These are phyloP conservation scores for Neotoma lepida DNA, from an alignment of 2,113 vertebrate species.

Conservation along the genomic window DNA sequence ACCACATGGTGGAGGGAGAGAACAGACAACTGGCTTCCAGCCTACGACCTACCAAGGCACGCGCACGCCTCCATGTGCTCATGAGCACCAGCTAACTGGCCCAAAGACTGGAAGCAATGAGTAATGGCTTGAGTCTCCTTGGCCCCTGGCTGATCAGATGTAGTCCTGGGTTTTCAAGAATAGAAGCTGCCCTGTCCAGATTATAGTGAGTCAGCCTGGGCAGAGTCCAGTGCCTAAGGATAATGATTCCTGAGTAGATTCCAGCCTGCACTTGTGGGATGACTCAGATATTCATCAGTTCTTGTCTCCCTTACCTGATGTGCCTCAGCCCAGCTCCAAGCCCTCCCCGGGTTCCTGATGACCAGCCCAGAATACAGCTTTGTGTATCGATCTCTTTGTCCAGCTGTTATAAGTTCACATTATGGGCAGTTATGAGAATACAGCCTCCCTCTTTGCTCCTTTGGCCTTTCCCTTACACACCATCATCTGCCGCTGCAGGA, in stretches of 20 bases:
- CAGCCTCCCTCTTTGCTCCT: background rate
- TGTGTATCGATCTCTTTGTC: background rate
- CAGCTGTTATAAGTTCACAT: background rate
- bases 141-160: background rate
- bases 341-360: background rate
- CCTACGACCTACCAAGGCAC: background rate
- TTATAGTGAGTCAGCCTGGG: background rate
- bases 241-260: background rate
- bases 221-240: background rate
- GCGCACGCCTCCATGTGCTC: background rate
- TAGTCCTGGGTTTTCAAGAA: background rate
- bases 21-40: background rate
- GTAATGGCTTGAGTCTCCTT: background rate
- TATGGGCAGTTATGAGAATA: accelerated
- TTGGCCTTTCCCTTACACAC: background rate
- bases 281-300: background rate
- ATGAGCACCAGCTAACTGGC: background rate
- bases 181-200: background rate
- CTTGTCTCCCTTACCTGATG: background rate
- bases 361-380: background rate
- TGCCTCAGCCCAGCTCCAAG: background rate
- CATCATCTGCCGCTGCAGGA: background rate
- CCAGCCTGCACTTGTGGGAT: background rate
- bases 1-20: background rate
- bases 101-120: background rate